Conservation (phyloP, 2,797 vertebrate species). For the Menidia menidia region DNA sequence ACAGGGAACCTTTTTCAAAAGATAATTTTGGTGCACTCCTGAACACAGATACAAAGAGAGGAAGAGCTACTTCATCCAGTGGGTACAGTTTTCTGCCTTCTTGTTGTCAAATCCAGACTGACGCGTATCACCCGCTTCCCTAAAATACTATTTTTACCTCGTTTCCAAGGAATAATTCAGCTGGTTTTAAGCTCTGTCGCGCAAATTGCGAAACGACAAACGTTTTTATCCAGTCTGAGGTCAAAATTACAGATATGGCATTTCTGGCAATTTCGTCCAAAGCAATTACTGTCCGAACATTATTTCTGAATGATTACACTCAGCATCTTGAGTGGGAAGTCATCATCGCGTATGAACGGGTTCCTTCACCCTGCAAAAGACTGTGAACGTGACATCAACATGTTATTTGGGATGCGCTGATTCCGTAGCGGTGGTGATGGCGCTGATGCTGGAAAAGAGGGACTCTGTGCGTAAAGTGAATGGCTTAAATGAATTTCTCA, state of each 20-base stretch:
- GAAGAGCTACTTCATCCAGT: background rate
- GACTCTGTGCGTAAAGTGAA: background rate
- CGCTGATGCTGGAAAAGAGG: no score
- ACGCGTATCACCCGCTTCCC: no score
- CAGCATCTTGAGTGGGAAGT: background rate
- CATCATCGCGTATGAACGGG: background rate
- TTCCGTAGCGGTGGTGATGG: background rate
- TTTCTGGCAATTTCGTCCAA: no score
- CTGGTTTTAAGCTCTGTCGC: background rate
- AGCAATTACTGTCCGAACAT: background rate
- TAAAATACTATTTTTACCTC: background rate
- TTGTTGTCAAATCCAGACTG: background rate
- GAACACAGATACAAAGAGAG: slow-evolving; percentile 1
- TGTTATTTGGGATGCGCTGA: no score
- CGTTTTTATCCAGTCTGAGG: background rate
- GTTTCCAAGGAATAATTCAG: background rate
- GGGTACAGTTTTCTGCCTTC: no score
- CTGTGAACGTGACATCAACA: no score
- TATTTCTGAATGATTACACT: background rate
- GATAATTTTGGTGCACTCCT: background rate
- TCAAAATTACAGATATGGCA: background rate
- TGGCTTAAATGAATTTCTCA: background rate
- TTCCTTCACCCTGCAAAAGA: background rate
- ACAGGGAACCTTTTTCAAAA: background rate
- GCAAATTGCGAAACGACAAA: background rate